Evolutionary conservation across 2,797 vertebrate species (phyloP).

Genomic region (Bradypodion pumilum): DNA sequence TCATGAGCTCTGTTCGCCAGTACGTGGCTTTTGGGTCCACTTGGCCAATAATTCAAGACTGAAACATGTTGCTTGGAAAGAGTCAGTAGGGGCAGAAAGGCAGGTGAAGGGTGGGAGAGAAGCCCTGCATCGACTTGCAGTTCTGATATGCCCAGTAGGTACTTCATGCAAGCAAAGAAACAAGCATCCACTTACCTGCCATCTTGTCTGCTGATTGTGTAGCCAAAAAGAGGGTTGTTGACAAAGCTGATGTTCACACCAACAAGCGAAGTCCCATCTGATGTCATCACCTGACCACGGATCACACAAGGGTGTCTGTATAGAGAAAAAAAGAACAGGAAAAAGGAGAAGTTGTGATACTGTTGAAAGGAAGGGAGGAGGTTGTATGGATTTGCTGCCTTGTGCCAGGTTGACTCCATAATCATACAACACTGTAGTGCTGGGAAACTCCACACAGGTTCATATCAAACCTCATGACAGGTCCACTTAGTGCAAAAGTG

Average conservation of each 20-base stretch:
- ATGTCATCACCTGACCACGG: conserved; percentile 96
- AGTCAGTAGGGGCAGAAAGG: not conserved
- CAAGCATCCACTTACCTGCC: conserved; percentile 83
- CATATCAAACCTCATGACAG: not conserved
- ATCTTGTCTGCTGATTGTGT: conserved; percentile 95
- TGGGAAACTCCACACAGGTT: not conserved
- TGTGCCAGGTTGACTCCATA: not conserved
- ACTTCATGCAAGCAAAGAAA: not conserved
- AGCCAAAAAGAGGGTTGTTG: conserved; percentile 90
- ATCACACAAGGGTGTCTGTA: conserved; percentile 95
- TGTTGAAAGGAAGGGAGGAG: not conserved
- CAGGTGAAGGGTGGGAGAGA: no score
- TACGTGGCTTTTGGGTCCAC: not conserved
- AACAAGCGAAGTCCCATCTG: conserved; percentile 93
- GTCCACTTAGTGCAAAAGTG: not conserved
- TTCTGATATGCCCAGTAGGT: no score
- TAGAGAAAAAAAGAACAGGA: conserved; percentile 27
- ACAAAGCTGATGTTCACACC: conserved; percentile 98
- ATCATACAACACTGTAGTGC: not conserved
- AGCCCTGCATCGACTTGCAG: no score
- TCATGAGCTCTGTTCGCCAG: not conserved
- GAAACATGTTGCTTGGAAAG: not conserved
- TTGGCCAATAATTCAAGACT: not conserved
- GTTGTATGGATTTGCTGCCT: no score
- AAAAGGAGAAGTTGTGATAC: not conserved